Base-by-base conservation (phyloP, 2,113 vertebrate species). In the Prochilodus magdalenae region DNA sequence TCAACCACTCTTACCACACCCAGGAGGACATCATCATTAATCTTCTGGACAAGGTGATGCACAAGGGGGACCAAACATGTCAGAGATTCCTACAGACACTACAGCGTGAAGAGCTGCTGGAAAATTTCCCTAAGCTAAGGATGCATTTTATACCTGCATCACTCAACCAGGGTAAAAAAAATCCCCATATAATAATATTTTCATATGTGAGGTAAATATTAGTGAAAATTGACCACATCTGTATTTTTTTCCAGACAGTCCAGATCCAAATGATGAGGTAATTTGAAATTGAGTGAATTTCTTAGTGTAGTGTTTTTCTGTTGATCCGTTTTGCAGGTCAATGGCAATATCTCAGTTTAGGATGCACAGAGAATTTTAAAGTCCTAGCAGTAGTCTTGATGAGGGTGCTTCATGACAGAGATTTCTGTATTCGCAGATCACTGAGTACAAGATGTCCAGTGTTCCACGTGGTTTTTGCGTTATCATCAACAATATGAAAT, bases 401-500 rank as follows among this genome's bases (percentile, higher is more conserved):
- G 53, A 4, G 2, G 20, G n/a, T 73, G 1, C 20, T 51, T 59
- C 26, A 44, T 44, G 7, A 49, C 11, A 24, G 24, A 79, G 60
- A 79, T 3, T 3, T 79, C 26, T 81, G 7, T 24, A 26, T 83
- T 84, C 84, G 16, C 33, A 94, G 91, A 87, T 88, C 0, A 72
- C 65, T 3, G 29, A 60, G 73, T 97, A 98, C 85, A 91, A 75
- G 87, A 91, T 98, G 92, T 89, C 83, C 1, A 95, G 86, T 84
- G 83, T 26, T 0, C 96, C 95, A 5, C 86, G 91, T 0, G 96
- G 97, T 53, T 87, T 94, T 71, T 97, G 96, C 67, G 63, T 98
- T 81, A 97, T 98, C 86, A 88, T 98, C 53, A 97, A 96, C 85
- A 98, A 98, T 30, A 36, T 92, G 12, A 76, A 83, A 15, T 98